Evolutionary conservation across 2,797 vertebrate genomes (phyloP).

Genomic region (Manis javanica): DNA sequence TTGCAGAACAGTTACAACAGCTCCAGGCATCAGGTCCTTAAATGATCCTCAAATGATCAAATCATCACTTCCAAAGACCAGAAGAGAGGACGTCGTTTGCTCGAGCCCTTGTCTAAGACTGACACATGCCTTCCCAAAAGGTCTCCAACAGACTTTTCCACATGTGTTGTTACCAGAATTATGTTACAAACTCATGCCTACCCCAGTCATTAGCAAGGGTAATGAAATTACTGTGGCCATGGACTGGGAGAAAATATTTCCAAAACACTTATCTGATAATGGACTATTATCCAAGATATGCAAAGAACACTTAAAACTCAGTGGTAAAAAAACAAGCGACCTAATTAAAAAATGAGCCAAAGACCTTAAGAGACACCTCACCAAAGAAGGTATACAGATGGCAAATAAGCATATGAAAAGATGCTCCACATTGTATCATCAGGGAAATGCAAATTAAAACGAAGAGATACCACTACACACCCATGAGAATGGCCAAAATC

Average conservation of each 20-base stretch:
- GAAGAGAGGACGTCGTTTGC: slow-evolving; percentile 13
- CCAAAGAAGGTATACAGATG: neutral
- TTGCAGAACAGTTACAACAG: neutral
- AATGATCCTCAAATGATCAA: neutral
- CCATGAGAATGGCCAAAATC: neutral
- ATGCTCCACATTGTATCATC: neutral
- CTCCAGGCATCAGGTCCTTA: neutral
- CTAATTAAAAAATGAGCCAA: neutral
- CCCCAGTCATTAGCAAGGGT: neutral
- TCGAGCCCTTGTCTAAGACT: neutral
- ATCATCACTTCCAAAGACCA: slow-evolving; percentile 13
- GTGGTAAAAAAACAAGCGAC: neutral
- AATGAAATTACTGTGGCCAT: neutral
- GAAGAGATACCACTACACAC: neutral
- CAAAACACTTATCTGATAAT: slow-evolving; percentile 8
- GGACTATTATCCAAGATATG: neutral
- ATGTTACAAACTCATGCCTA: neutral
- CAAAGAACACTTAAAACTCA: neutral
- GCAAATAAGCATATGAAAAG: neutral
- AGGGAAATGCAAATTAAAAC: neutral
- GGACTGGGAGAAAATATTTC: neutral
- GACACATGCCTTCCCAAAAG: slow-evolving; percentile 6
- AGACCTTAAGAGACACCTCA: neutral
- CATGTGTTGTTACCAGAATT: neutral
- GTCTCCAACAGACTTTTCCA: neutral